Base-by-base conservation (phyloP, 2,888 invertebrate species). In the Azorinus chamasolen region DNA sequence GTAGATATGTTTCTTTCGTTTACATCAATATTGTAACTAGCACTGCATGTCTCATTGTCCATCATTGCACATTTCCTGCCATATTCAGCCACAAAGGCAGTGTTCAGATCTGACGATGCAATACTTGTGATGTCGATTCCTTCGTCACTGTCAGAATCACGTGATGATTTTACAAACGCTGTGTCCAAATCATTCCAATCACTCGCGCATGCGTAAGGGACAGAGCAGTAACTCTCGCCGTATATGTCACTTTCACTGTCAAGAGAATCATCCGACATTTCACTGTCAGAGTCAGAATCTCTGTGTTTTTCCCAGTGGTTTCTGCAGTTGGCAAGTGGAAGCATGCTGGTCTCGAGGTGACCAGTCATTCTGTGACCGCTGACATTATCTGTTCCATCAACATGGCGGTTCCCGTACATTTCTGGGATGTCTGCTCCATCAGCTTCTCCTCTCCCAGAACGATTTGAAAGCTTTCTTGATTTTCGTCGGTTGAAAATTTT, bases 51-150 rank as follows among this genome's bases (percentile, higher is more conserved):
- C 27, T 59, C 46, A 45, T 14, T 46, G n/a, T 46, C 18, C 1
- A 16, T 2, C 1, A 16, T 2, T n/a, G 22, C 20, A n/a, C n/a
- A 20, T 46, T 6, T 4, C 8, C 6, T 43, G 14, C 14, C 24
- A 59, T 12, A 27, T 22, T 62, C 57, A n/a, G 32, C 62, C 5
- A 73, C 61, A 62, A 73, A 73, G 27, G 73, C 61, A n/a, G 61
- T 48, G 24, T 73, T 66, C 37, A 73, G 50, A 50, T 66, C 73
- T 18, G 39, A 43, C 27, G 73, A 73, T n/a, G 45, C 46, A 12
- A 66, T 55, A 66, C 73, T 73, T 25, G 66, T 66, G 27, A 73
- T 62, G 24, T 73, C 73, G 55, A 73, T 73, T 41, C 73, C 73
- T 66, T 73, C 73, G 50, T 73, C 73, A 65, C 65, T 62, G 24